Percentiles rank a stretch among this genome's conserved stretches.
These are phyloP conservation scores for Phengaris alcon DNA, from an alignment of 2,888 invertebrate species.

Conservation along the genomic window DNA sequence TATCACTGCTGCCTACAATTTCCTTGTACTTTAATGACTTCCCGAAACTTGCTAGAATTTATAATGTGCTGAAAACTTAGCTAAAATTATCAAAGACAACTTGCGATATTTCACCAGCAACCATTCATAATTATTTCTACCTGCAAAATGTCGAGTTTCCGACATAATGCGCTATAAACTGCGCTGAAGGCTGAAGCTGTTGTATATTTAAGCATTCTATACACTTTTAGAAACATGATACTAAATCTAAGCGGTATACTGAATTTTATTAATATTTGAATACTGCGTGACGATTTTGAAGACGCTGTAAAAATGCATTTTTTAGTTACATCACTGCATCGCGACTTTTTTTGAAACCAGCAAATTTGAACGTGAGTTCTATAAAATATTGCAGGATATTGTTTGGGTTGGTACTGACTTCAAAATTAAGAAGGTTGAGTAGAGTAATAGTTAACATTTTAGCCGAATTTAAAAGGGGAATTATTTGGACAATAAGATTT, in stretches of 20 bases:
- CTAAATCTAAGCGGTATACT: not conserved
- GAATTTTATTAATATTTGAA: not conserved
- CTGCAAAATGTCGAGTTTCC: not conserved
- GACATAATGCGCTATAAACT: not conserved
- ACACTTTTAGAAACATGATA: not conserved
- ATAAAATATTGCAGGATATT: no score
- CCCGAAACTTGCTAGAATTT: not conserved
- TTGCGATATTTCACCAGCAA: not conserved
- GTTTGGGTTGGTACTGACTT: no score
- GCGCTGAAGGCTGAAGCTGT: not conserved
- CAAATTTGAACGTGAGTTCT: no score
- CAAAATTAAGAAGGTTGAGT: no score
- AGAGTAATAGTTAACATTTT: no score
- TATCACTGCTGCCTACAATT: not conserved
- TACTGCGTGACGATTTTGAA: no score
- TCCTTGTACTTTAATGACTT: constrained; percentile 2
- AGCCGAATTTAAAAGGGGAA: no score
- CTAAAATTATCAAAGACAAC: not conserved
- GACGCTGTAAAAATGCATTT: not conserved
- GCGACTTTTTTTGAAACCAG: not conserved
- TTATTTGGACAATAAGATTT: no score
- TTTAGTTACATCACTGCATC: not conserved
- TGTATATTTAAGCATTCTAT: not conserved
- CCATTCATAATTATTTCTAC: constrained; percentile 7
- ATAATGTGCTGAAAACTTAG: not conserved